phyloP scores from a whole-genome alignment of 2,797 vertebrate species.

The Eulemur mongoz region DNA sequence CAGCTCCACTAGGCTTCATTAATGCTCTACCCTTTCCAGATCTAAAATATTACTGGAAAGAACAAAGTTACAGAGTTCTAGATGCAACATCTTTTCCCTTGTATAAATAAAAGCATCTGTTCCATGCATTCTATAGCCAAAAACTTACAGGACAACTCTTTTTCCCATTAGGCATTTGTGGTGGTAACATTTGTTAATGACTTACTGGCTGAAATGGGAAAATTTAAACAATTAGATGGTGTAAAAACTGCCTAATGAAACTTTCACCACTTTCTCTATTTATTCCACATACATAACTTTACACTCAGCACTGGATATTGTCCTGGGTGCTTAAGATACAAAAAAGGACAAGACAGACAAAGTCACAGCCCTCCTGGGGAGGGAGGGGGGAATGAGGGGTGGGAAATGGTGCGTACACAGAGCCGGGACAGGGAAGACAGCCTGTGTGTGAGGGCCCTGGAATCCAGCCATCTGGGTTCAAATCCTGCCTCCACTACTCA shows the following conservation, averaged over 20 bases:
- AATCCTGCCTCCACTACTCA: neutral
- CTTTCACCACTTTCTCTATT: neutral
- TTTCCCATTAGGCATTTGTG: neutral
- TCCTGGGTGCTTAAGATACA: neutral
- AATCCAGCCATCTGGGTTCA: neutral
- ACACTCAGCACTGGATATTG: neutral
- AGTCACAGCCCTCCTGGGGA: neutral
- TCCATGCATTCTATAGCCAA: neutral
- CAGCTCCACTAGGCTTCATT: neutral
- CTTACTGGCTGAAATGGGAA: neutral
- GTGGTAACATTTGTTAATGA: neutral
- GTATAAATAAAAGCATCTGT: conserved; percentile 1
- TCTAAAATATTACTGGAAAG: neutral
- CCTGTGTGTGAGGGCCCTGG: neutral
- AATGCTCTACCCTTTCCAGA: neutral
- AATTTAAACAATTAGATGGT: neutral
- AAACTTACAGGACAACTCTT: neutral
- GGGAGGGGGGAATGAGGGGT: neutral
- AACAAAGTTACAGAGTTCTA: neutral
- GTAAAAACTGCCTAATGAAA: neutral
- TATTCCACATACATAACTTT: neutral
- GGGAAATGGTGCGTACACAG: neutral
- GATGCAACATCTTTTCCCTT: neutral
- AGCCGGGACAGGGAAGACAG: neutral
- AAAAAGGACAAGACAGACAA: neutral